These are phyloP conservation scores for Pao palembangensis DNA, from an alignment of 2,113 vertebrate genomes.

Conservation along the genomic window DNA sequence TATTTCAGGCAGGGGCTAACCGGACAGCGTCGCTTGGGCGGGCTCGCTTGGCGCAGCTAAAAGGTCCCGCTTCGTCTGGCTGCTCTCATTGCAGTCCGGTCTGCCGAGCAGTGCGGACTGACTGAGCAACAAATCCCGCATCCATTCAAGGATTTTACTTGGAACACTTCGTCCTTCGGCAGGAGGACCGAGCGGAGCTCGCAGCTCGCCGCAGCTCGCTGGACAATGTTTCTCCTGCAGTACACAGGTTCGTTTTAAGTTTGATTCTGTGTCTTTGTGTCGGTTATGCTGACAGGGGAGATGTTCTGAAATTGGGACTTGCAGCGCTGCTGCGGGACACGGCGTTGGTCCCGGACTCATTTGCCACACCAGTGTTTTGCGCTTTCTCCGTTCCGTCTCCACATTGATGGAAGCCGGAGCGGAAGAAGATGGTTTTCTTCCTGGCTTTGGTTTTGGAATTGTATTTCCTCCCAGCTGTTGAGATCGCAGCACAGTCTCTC, in stretches of 20 bases:
- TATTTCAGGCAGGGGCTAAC: conserved; percentile 2
- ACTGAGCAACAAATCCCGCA: conserved; percentile 35
- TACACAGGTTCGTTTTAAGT: conserved; percentile 75
- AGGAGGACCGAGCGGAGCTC: conserved; percentile 41
- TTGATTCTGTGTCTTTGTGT: conserved; percentile 4
- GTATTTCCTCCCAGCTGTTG: conserved; percentile 38
- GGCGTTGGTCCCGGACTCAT: neutral
- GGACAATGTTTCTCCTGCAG: conserved; percentile 82
- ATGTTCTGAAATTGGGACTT: neutral
- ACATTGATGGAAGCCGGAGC: conserved; percentile 4
- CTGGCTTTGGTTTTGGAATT: conserved; percentile 10
- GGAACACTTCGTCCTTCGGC: conserved; percentile 38
- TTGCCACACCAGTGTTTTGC: neutral
- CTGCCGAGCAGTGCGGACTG: conserved; percentile 63
- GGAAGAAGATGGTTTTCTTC: neutral
- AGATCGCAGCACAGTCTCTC: conserved; percentile 24
- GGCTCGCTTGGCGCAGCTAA: conserved; percentile 53
- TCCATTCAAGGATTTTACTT: conserved; percentile 62
- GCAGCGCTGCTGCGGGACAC: conserved; percentile 15
- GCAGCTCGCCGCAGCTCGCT: conserved; percentile 33
- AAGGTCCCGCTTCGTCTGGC: conserved; percentile 67
- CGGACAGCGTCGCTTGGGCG: conserved; percentile 58
- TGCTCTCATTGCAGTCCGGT: conserved; percentile 71
- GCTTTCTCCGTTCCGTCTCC: neutral
- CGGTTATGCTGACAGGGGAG: neutral